Evolutionary conservation across 2,888 invertebrate species (phyloP), one percentile per base, ranked within the genome.

Genomic region (Drosophila cyrtoloma): DNA sequence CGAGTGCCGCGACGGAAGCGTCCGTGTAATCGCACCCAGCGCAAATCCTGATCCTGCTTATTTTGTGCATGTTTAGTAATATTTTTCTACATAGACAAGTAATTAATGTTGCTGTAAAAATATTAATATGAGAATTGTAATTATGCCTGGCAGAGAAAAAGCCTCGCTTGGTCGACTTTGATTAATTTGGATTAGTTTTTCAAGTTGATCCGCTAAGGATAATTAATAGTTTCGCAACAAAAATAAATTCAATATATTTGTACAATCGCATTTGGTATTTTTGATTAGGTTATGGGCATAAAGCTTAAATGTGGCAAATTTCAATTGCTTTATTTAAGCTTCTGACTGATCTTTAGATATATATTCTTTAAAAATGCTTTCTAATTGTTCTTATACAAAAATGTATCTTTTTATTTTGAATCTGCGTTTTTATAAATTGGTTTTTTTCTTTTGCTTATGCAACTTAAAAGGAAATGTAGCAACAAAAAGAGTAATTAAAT

Each of bases 41-140:
- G 64, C 22, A 51, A 42, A 65, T 69, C 65, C 63, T 63, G 44
- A 65, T 39, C 33, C 63, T 42, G 56, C 68, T 68, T 28, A 66
- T 55, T 59, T 66, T 77, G 16, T 26, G 60, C 60, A 58, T 70
- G 65, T 71, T 77, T 85, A 89, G 85, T 69, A 77, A 86, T 90
- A 90, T 86, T 90, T 88, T 89, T 86, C 71, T 86, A 89, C 85
- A 57, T 82, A 84, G 88, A 67, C 73, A 72, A 75, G 66, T 84
- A 72, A 79, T 42, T 22, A 71, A 58, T 51, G 68, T 65, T 74
- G 68, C 62, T 75, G 71, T 82, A 67, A 71, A 56, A 69, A 52
- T 55, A 50, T 70, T 51, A 52, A 33, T 61, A 63, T 56, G 50
- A 55, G 19, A 35, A 52, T 52, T 75, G 42, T 68, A 75, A 67